Evolutionary conservation across 2,797 vertebrate genomes (phyloP).

Genomic region (Microchirus variegatus): DNA sequence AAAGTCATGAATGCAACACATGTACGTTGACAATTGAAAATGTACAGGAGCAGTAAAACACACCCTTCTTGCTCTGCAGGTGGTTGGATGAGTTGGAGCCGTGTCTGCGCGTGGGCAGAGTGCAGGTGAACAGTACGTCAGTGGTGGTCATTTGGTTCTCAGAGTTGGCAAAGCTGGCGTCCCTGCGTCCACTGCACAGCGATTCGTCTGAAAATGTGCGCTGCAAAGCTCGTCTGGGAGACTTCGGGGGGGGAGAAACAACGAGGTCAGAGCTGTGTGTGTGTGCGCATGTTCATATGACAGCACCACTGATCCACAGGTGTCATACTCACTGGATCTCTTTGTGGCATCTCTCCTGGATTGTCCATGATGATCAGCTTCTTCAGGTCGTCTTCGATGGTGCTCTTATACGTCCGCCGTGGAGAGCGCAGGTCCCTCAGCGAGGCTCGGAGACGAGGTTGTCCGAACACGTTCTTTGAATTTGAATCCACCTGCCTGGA

Average conservation of each 20-base stretch:
- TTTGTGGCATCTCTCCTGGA: slow-evolving; percentile 74
- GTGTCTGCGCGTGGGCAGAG: slow-evolving; percentile 87
- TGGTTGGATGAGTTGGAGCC: slow-evolving; percentile 63
- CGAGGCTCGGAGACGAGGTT: slow-evolving; percentile 90
- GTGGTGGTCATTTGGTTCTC: slow-evolving; percentile 78
- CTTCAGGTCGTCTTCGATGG: slow-evolving; percentile 92
- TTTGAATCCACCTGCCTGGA: slow-evolving; percentile 87
- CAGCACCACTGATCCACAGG: neutral
- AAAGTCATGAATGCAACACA: no score
- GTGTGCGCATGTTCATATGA: neutral
- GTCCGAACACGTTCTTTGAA: slow-evolving; percentile 93
- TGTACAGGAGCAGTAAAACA: slow-evolving; percentile 24
- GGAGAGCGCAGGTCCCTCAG: slow-evolving; percentile 93
- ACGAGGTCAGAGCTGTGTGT: slow-evolving; percentile 12
- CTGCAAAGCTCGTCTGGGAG: slow-evolving; percentile 87
- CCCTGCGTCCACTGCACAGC: slow-evolving; percentile 89
- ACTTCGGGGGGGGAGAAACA: slow-evolving; percentile 62
- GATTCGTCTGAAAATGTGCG: slow-evolving; percentile 94
- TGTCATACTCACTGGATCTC: slow-evolving; percentile 76
- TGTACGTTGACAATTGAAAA: no score
- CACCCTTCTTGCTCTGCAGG: slow-evolving; percentile 85
- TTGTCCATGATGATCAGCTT: slow-evolving; percentile 95
- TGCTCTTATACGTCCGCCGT: slow-evolving; percentile 89
- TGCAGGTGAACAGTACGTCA: slow-evolving; percentile 89
- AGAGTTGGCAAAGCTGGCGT: slow-evolving; percentile 81